Percentiles rank a stretch among this genome's conserved stretches.
phyloP scores from a whole-genome alignment of 2,113 vertebrate genomes.

The Zapornia atra region DNA sequence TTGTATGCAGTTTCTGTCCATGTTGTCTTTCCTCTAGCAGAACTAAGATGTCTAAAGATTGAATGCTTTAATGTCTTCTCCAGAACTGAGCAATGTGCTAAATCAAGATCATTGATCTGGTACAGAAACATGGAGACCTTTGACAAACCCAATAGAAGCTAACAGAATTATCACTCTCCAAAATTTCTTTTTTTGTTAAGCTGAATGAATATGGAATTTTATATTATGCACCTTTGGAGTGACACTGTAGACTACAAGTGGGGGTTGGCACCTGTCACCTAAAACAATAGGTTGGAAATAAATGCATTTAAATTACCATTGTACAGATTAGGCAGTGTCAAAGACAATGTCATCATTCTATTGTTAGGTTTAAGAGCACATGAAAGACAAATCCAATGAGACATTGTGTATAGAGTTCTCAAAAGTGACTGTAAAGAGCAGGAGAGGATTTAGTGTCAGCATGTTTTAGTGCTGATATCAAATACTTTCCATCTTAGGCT shows the following conservation, averaged over 20 bases:
- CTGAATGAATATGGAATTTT: conserved; percentile 9
- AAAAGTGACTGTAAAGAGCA: background rate
- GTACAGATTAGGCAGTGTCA: background rate
- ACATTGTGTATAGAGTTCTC: background rate
- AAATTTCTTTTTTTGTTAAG: background rate
- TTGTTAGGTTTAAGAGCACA: background rate
- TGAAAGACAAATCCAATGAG: conserved; percentile 25
- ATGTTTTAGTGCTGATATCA: background rate
- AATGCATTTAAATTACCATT: conserved; percentile 21
- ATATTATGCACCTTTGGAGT: background rate
- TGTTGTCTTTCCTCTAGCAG: background rate
- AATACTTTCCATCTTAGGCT: background rate
- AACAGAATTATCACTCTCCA: background rate
- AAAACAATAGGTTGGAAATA: conserved; percentile 22
- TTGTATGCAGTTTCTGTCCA: background rate
- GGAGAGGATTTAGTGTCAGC: background rate
- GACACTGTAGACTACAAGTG: background rate
- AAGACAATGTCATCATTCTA: conserved; percentile 12
- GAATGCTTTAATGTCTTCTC: background rate
- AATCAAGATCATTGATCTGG: background rate
- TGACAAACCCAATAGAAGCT: background rate
- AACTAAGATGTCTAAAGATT: background rate
- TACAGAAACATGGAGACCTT: background rate
- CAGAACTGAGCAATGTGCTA: background rate
- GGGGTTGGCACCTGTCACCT: conserved; percentile 1